Base-by-base conservation (phyloP, 2,888 invertebrate species). In the Frankliniella fusca region DNA sequence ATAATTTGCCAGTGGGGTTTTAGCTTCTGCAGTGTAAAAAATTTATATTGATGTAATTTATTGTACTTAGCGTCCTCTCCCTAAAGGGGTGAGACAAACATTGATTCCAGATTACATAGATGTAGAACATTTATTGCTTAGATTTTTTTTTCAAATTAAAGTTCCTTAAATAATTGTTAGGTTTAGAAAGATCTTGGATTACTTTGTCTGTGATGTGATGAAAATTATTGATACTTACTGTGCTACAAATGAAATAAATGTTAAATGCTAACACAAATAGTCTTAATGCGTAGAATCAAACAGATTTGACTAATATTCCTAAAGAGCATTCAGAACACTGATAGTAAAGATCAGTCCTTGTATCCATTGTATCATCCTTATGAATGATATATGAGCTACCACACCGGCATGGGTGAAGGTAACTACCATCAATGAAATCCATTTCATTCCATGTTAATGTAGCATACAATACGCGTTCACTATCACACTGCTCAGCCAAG, bases 341-440 rank as follows among this genome's bases (percentile, higher is more conserved):
- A 9, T 76, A 23, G 27, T 76, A 76, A 23, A 76, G 27, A 76
- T 76, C 70, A 27, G 12, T 12, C 2, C 12, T 76, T 1, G 27
- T 27, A n/a, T 76, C 12, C 2, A 76, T 27, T 27, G 23, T 12
- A 2, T 89, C 87, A 48, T 86, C 85, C 84, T 86, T 86, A 80
- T 89, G 86, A 50, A 93, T 87, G 54, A 88, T 85, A 87, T 93
- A 92, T 81, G 88, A 86, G 65, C 92, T 92, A 85, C 94, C 94
- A 88, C 94, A 94, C 86, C 94, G 90, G 87, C 94, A 94, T 18
- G 88, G 89, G 87, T 92, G 93, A 54, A 88, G 87, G 83, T 90
- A 89, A 9, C 86, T 84, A 79, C 87, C 85, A 80, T 89, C 87
- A 79, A 87, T 86, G 5, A 76, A 12, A 12, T 23, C 27, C 70